Evolutionary conservation across 2,888 invertebrate species (phyloP).

Genomic region (Acleris holmiana): DNA sequence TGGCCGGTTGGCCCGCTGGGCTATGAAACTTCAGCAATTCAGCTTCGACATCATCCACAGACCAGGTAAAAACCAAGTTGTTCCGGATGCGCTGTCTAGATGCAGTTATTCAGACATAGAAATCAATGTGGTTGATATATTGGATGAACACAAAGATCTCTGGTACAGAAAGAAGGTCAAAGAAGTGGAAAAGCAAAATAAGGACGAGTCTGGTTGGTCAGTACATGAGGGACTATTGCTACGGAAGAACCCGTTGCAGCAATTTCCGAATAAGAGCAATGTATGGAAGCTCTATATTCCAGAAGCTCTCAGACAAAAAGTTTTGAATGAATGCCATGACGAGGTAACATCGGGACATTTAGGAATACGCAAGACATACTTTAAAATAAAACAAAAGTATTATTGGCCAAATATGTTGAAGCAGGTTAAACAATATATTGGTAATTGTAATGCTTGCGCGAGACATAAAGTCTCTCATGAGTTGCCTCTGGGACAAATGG

Average conservation of each 20-base stretch:
- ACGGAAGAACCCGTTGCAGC: background rate
- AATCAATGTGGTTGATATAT: background rate
- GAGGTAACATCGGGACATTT: slow-evolving; percentile 1
- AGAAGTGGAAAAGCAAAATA: background rate
- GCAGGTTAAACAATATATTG: background rate
- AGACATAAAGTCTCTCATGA: background rate
- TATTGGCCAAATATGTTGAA: slow-evolving; percentile 1
- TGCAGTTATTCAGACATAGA: background rate
- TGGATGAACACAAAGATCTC: slow-evolving; percentile 1
- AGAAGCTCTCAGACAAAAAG: background rate
- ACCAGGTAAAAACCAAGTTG: background rate
- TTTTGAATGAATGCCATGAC: slow-evolving; percentile 3
- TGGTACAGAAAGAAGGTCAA: slow-evolving; percentile 1
- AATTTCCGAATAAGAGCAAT: background rate
- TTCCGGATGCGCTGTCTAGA: too few species aligned
- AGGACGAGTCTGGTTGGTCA: background rate
- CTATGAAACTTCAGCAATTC: slow-evolving; percentile 36
- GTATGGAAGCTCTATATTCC: slow-evolving; percentile 2
- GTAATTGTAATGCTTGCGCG: background rate
- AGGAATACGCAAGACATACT: background rate
- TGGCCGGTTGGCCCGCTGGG: slow-evolving; percentile 37
- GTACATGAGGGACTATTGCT: background rate
- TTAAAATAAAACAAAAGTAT: background rate
- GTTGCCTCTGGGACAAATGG: background rate
- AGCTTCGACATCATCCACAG: background rate